Evolutionary conservation across 2,113 vertebrate species (phyloP).

Genomic region (Chelonoidis abingdonii): DNA sequence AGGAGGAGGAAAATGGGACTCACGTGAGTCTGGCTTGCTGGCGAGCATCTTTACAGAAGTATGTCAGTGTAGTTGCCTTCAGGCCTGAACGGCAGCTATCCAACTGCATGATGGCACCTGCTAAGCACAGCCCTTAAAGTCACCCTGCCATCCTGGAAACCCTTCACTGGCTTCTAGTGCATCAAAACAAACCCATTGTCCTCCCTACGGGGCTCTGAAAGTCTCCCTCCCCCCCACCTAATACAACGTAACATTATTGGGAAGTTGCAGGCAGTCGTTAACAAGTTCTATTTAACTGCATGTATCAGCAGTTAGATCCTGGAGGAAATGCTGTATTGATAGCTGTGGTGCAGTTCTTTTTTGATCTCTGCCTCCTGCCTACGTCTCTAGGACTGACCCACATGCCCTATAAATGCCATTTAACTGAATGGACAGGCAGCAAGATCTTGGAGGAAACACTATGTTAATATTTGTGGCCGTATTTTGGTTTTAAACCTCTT

Average conservation of each 20-base stretch:
- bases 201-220: too few species aligned
- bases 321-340: neutral
- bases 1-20: neutral
- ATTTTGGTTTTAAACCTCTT: too few species aligned
- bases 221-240: too few species aligned
- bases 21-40: rapidly evolving
- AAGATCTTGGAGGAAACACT: too few species aligned
- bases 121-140: neutral
- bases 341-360: neutral
- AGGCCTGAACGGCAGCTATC: neutral
- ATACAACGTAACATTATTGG: too few species aligned
- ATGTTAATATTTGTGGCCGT: too few species aligned
- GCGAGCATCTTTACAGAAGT: neutral
- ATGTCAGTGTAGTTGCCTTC: neutral
- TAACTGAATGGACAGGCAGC: neutral
- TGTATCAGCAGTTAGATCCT: neutral
- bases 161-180: neutral
- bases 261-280: neutral
- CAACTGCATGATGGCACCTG: neutral
- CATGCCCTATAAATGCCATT: neutral
- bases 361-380: neutral
- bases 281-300: neutral
- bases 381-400: neutral
- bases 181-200: neutral
- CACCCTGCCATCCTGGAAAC: neutral